Base-by-base conservation (phyloP, 2,888 invertebrate genomes). In the Polyommatus iphigenia region DNA sequence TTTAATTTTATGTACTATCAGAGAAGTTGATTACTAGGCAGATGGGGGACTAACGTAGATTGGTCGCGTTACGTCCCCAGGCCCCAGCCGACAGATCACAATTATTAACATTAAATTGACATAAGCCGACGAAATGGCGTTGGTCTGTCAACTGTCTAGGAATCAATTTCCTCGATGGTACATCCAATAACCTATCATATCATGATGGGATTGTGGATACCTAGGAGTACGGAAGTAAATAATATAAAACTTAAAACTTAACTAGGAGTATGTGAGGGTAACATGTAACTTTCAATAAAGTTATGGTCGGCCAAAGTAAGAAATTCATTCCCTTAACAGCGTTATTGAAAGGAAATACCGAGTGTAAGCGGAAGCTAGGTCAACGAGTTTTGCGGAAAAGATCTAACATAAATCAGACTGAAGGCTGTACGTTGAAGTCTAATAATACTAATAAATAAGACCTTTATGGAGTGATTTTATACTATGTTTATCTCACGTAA, bases 381-480 rank as follows among this genome's bases (percentile, higher is more conserved):
- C 85, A 80, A 80, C 81, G 85, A 85, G 88, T 90, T 90, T 90
- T 90, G 88, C 84, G 85, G 85, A 80, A 82, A 81, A 81, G 80
- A 80, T 82, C 85, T 81, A 80, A 80, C 83, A 91, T 91, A 91
- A 91, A 90, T 91, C 89, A 89, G 85, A 83, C 81, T 79, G 82
- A 82, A 67, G 67, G 67, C 29, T 29, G 15, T 32, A 62, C 13
- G 67, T 67, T 32, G 29, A 29, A 32, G 67, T 29, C 67, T 29
- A 67, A n/a, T n/a, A n/a, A n/a, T n/a, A n/a, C n/a, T n/a, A n/a
- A 67, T 67, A 67, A 29, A 67, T 67, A 67, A 32, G 10, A 32
- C 15, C 29, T 67, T 67, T 67, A 67, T 67, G 67, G 67, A 67
- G 29, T 32, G 29, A 67, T 15, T 67, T 32, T 67, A 24, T 24